Conservation (phyloP, 1,140 invertebrate species). For the Apocrypta bakeri region DNA sequence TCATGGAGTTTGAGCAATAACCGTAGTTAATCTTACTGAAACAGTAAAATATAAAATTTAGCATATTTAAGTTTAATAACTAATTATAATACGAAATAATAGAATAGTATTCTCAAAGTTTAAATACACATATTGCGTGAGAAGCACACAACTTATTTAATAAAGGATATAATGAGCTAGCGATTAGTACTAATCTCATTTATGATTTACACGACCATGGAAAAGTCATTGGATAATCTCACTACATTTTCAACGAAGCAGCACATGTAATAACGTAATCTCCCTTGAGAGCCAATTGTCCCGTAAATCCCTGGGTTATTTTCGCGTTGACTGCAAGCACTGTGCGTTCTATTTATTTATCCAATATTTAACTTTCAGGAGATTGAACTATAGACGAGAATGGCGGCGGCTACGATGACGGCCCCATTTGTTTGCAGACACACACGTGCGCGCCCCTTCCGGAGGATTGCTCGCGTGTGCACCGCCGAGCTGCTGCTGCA, state of each 20-base stretch:
- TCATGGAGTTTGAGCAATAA: too few relatives aligned
- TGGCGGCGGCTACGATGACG: slow-evolving; percentile 27
- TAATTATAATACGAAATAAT: too few relatives aligned
- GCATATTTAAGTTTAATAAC: too few relatives aligned
- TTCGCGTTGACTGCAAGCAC: slow-evolving; percentile 56
- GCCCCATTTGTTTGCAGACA: slow-evolving; percentile 65
- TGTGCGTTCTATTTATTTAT: slow-evolving; percentile 64
- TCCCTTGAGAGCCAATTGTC: neutral
- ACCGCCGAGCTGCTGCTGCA: slow-evolving; percentile 57
- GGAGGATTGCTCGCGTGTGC: slow-evolving; percentile 29
- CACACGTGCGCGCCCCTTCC: neutral
- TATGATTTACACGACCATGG: neutral
- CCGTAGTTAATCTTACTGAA: too few relatives aligned
- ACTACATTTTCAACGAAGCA: neutral
- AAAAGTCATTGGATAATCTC: neutral
- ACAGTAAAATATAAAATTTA: too few relatives aligned
- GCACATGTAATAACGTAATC: neutral
- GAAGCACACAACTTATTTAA: neutral
- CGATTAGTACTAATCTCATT: neutral
- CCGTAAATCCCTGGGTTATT: slow-evolving; percentile 49
- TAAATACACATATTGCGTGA: too few relatives aligned
- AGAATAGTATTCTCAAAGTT: too few relatives aligned
- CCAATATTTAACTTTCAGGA: slow-evolving; percentile 70
- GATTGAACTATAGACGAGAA: slow-evolving; percentile 52
- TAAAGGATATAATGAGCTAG: neutral